Conservation (phyloP, 2,888 invertebrate genomes). For the Cistogaster globosa region DNA sequence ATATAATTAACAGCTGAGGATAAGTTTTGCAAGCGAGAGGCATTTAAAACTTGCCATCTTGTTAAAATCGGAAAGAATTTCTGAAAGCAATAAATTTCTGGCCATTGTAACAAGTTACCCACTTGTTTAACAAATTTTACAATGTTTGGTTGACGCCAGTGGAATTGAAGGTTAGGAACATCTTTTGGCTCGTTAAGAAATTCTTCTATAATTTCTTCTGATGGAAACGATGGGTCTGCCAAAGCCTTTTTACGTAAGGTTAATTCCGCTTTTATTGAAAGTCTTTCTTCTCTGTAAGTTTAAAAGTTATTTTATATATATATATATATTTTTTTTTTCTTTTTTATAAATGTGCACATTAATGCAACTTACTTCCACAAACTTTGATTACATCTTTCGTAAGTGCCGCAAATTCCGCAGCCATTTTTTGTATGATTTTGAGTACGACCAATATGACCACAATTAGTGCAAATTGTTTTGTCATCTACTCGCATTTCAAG, state of each 20-base stretch:
- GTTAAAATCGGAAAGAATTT: constrained; percentile 90
- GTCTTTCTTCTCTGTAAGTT: constrained; percentile 85
- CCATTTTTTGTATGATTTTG: constrained; percentile 86
- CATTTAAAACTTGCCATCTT: constrained; percentile 87
- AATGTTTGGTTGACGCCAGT: constrained; percentile 87
- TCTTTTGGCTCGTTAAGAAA: constrained; percentile 86
- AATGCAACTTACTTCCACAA: constrained; percentile 84
- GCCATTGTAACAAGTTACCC: constrained; percentile 88
- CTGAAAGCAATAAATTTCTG: constrained; percentile 89
- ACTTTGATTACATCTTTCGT: constrained; percentile 85
- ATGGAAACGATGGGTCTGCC: constrained; percentile 87
- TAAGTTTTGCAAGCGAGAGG: constrained; percentile 12
- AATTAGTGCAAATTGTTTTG: constrained; percentile 87
- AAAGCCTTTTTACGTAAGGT: constrained; percentile 88
- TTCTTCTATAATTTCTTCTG: constrained; percentile 89
- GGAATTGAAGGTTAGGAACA: constrained; percentile 84
- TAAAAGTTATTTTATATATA: neutral
- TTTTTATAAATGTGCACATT: neutral
- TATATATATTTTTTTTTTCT: too few species aligned
- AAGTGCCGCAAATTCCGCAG: constrained; percentile 86
- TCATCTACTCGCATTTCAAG: constrained; percentile 84
- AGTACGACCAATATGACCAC: constrained; percentile 88
- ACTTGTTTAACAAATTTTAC: constrained; percentile 88
- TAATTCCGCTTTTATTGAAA: constrained; percentile 87
- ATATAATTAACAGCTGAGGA: constrained; percentile 76